These are phyloP conservation scores for Diprion similis DNA, from an alignment of 1,140 invertebrate species.

Conservation along the genomic window DNA sequence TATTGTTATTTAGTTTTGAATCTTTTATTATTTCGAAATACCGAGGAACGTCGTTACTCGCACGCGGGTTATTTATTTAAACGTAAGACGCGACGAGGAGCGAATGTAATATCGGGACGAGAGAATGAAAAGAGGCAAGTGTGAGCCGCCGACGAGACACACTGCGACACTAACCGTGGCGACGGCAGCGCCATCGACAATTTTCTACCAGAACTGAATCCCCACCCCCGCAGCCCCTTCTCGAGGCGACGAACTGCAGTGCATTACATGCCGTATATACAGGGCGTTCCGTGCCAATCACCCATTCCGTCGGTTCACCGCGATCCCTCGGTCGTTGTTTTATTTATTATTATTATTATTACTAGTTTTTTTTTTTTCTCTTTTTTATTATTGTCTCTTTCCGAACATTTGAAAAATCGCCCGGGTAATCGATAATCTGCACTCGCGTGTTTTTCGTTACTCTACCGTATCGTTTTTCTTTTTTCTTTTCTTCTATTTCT, in stretches of 20 bases:
- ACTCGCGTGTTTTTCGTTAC: too few relatives aligned
- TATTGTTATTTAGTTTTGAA: background rate
- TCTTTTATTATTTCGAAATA: background rate
- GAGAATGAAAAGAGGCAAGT: background rate
- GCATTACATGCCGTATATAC: too few relatives aligned
- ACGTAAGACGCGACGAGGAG: slow-evolving; percentile 34
- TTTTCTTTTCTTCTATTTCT: too few relatives aligned
- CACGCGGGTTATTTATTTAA: slow-evolving; percentile 24
- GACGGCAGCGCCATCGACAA: slow-evolving; percentile 40
- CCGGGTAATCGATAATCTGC: too few relatives aligned
- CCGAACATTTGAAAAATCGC: too few relatives aligned
- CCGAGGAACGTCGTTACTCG: background rate
- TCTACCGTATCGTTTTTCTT: too few relatives aligned
- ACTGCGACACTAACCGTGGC: slow-evolving; percentile 52
- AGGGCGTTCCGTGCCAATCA: too few relatives aligned
- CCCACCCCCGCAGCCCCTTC: slow-evolving; percentile 23
- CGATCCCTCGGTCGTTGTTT: too few relatives aligned
- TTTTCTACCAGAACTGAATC: background rate
- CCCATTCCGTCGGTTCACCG: too few relatives aligned
- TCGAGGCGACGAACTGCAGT: background rate
- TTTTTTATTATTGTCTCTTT: too few relatives aligned
- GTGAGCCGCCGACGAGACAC: slow-evolving; percentile 17
- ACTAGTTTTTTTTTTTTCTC: too few relatives aligned
- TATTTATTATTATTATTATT: too few relatives aligned
- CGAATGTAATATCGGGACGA: background rate